Evolutionary conservation across 2,888 invertebrate species (phyloP).

Genomic region (Alentia gelatinosa): DNA sequence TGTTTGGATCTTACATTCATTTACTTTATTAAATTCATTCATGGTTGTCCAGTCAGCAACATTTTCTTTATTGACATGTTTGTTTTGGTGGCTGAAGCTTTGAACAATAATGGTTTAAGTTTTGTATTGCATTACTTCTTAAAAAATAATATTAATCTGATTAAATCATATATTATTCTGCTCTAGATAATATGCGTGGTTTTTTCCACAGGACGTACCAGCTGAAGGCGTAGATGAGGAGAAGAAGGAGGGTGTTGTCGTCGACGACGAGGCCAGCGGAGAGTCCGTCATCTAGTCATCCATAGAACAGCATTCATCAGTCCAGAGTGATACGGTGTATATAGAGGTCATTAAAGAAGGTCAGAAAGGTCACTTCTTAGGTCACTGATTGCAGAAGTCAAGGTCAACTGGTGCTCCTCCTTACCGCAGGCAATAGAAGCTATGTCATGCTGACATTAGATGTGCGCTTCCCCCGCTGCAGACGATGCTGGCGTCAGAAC

Average conservation of each 20-base stretch:
- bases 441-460: background rate
- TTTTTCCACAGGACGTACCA: background rate
- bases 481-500: background rate
- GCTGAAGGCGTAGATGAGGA: background rate
- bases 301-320: background rate
- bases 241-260: background rate
- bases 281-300: slow-evolving; percentile 40
- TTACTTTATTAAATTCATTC: no score
- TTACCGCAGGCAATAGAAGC: background rate
- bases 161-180: background rate
- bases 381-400: background rate
- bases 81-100: no score
- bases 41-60: no score
- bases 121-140: background rate
- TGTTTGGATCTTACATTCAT: no score
- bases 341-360: background rate
- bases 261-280: slow-evolving; percentile 17
- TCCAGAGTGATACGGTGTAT: background rate
- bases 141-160: background rate
- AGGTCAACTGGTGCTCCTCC: background rate
- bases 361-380: background rate
- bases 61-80: no score
- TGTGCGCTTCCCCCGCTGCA: background rate
- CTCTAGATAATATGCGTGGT: background rate
- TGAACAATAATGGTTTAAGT: background rate